Evolutionary conservation across 2,888 invertebrate genomes (phyloP).

Genomic region (Nymphalis c-album): DNA sequence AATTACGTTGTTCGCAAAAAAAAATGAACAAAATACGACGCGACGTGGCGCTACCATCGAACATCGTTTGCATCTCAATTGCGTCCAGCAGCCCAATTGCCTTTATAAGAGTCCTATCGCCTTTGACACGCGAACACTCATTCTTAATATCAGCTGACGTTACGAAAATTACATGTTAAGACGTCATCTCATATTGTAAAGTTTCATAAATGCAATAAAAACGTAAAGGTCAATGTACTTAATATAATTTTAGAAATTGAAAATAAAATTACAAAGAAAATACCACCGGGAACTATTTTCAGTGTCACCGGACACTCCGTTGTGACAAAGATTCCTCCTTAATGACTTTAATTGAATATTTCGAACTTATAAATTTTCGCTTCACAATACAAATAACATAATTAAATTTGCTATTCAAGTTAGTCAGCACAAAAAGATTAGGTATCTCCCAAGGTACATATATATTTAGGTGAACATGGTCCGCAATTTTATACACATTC

Average conservation of each 20-base stretch:
- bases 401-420: too few relatives aligned
- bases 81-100: slow-evolving; percentile 39
- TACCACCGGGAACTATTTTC: too few relatives aligned
- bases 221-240: slow-evolving; percentile 2
- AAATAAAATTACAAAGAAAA: too few relatives aligned
- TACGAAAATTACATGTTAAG: neutral
- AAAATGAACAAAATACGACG: neutral
- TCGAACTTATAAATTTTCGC: too few relatives aligned
- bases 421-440: too few relatives aligned
- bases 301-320: too few relatives aligned
- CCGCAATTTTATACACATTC: too few relatives aligned
- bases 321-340: too few relatives aligned
- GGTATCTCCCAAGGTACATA: too few relatives aligned
- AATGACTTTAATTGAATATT: too few relatives aligned
- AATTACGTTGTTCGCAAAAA: neutral
- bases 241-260: neutral
- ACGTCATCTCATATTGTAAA: neutral
- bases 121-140: slow-evolving; percentile 11
- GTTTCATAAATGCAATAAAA: neutral
- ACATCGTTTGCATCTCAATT: slow-evolving; percentile 33
- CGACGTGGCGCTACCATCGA: slow-evolving; percentile 20
- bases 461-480: too few relatives aligned
- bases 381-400: too few relatives aligned
- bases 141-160: slow-evolving; percentile 3
- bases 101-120: slow-evolving; percentile 28